phyloP scores from a whole-genome alignment of 2,888 invertebrate species.

The Dasysyrphus albostriatus region DNA sequence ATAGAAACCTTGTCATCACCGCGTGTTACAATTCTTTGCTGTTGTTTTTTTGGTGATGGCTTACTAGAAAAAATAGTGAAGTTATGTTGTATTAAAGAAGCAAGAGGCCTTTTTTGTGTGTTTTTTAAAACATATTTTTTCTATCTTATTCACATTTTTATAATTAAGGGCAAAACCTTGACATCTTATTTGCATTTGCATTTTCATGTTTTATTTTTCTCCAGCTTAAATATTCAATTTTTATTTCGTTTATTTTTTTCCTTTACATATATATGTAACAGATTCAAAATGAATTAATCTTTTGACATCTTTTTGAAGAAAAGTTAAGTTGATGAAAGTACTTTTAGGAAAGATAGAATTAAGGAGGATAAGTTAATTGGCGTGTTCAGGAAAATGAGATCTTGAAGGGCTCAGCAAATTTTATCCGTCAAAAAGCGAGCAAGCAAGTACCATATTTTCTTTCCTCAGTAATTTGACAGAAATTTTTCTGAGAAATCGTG shows the following conservation, averaged over 20 bases:
- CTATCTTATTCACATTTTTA: not conserved
- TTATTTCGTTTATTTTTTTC: not conserved
- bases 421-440: too few species aligned
- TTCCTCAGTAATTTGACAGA: too few species aligned
- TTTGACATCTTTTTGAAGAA: conserved; percentile 53
- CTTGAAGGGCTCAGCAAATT: too few species aligned
- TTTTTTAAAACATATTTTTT: not conserved
- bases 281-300: conserved; percentile 64
- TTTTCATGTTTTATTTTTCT: not conserved
- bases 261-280: too few species aligned
- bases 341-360: too few species aligned
- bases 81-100: not conserved
- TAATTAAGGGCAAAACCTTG: not conserved
- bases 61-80: not conserved
- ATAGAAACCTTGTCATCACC: conserved; percentile 15
- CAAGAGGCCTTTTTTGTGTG: conserved; percentile 6
- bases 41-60: not conserved
- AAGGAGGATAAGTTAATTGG: too few species aligned
- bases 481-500: too few species aligned
- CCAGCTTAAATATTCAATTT: not conserved
- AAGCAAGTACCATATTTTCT: too few species aligned
- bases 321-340: not conserved
- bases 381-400: too few species aligned
- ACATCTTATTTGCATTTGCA: conserved; percentile 33
- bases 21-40: not conserved